Conservation (phyloP, 2,113 vertebrate genomes). For the Megaceryle maxima region DNA sequence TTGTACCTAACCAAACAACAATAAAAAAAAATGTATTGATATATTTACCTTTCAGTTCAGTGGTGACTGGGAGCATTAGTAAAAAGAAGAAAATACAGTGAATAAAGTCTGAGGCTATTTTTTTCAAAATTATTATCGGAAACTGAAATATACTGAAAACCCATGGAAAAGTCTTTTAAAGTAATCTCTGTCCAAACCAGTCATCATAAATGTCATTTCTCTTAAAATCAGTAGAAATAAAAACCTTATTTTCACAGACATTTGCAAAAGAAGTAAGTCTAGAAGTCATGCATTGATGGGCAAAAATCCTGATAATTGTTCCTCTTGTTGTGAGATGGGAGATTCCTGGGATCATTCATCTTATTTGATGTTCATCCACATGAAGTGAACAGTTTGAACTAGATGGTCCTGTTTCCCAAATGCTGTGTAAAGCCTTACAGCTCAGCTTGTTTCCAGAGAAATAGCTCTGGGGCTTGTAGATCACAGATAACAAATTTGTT, state of each 20-base stretch:
- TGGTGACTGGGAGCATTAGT: neutral
- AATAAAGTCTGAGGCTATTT: neutral
- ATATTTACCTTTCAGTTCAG: neutral
- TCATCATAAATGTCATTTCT: neutral
- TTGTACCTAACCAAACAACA: neutral
- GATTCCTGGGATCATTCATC: neutral
- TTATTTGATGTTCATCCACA: neutral
- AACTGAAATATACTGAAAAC: neutral
- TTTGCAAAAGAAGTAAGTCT: neutral
- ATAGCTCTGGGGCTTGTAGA: neutral
- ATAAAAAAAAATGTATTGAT: neutral
- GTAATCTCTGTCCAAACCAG: slow-evolving; percentile 23
- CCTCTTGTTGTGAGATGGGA: neutral
- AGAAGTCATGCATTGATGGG: neutral
- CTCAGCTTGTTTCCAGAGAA: slow-evolving; percentile 3
- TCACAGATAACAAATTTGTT: neutral
- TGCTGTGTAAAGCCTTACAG: neutral
- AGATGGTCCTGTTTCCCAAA: neutral
- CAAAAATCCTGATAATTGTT: neutral
- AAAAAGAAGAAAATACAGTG: slow-evolving; percentile 7
- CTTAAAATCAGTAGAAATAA: neutral
- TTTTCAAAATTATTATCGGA: neutral
- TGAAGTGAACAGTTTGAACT: neutral
- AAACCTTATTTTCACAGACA: slow-evolving; percentile 6
- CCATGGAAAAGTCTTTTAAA: slow-evolving; percentile 24